Conservation (phyloP, 2,888 invertebrate genomes). For the Syrista parreyssii region DNA sequence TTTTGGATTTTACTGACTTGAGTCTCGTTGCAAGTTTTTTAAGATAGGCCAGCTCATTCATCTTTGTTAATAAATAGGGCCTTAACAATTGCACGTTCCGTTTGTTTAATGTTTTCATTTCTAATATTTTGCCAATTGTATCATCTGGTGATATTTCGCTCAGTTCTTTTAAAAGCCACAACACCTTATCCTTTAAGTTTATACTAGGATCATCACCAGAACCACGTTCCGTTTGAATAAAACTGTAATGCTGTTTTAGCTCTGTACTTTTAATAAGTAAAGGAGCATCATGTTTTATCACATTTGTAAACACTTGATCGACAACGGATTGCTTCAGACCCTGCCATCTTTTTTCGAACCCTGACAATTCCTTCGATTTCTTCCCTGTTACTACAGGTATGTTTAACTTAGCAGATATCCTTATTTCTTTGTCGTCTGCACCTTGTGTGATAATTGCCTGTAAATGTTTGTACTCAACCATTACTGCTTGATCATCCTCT, state of each 20-base stretch:
- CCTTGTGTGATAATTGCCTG: constrained; percentile 32
- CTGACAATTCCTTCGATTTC: constrained; percentile 9
- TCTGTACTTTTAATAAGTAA: constrained; percentile 40
- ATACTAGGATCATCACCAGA: constrained; percentile 12
- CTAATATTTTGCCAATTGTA: constrained; percentile 30
- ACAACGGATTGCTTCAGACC: constrained; percentile 49
- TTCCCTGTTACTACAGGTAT: not conserved
- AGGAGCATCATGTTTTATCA: constrained; percentile 29
- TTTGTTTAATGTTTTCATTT: constrained; percentile 31
- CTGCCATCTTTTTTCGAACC: constrained; percentile 50
- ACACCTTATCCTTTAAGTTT: constrained; percentile 34
- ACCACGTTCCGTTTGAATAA: constrained; percentile 42
- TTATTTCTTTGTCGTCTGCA: constrained; percentile 26
- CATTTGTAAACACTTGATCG: constrained; percentile 47
- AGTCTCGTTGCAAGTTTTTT: constrained; percentile 28
- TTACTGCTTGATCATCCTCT: not conserved
- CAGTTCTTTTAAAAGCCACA: constrained; percentile 56
- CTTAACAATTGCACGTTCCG: constrained; percentile 26
- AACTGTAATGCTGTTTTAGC: constrained; percentile 40
- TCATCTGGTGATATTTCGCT: constrained; percentile 38
- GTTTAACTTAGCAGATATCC: constrained; percentile 19
- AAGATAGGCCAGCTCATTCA: constrained; percentile 35
- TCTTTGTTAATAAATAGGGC: constrained; percentile 37
- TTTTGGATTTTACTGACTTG: constrained; percentile 22
- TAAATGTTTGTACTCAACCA: constrained; percentile 20